Evolutionary conservation across 2,113 vertebrate species (phyloP).

Genomic region (Rhynchomys soricoides): DNA sequence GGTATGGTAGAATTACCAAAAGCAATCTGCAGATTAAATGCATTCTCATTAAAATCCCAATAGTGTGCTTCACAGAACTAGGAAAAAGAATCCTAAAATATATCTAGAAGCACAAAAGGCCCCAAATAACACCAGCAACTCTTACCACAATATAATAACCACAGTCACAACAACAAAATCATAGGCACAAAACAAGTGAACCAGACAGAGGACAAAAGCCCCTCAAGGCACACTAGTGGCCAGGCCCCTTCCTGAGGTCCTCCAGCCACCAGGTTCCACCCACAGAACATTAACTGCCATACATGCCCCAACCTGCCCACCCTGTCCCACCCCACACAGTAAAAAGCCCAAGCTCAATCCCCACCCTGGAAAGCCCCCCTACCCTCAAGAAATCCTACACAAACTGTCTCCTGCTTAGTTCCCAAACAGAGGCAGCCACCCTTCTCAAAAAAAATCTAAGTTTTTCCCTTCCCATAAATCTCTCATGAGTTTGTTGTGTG

Average conservation of each 20-base stretch:
- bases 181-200: background rate
- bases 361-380: too few relatives aligned
- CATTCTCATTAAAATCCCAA: background rate
- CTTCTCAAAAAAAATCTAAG: background rate
- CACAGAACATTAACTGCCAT: background rate
- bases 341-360: too few relatives aligned
- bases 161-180: background rate
- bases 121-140: background rate
- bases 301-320: too few relatives aligned
- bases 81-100: background rate
- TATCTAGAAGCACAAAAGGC: background rate
- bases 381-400: background rate
- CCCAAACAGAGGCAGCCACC: background rate
- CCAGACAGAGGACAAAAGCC: too few relatives aligned
- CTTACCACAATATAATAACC: background rate
- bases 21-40: background rate
- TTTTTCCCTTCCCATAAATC: too few relatives aligned
- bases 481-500: background rate
- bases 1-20: background rate
- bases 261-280: background rate
- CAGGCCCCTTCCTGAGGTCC: background rate
- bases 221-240: background rate
- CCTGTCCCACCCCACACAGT: too few relatives aligned
- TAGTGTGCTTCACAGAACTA: background rate
- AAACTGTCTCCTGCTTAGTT: background rate